Percentiles rank a stretch among this genome's conserved stretches.
phyloP scores from a whole-genome alignment of 1,140 invertebrate species.

The Mycetomoellerius zeteki region DNA sequence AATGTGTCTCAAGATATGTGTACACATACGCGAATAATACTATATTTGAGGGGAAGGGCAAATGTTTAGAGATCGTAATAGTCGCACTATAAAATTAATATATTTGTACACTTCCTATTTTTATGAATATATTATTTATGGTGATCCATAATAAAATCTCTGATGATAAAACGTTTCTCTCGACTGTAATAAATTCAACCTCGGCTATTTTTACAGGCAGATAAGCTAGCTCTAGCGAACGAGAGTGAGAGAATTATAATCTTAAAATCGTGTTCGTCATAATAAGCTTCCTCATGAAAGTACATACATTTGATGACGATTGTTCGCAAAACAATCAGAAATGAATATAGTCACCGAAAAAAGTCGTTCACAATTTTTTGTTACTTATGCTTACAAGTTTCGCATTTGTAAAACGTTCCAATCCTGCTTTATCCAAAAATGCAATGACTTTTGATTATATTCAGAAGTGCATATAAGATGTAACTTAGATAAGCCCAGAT shows the following conservation, averaged over 20 bases:
- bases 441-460: slow-evolving; percentile 9
- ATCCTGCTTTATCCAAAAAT: neutral
- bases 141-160: slow-evolving; percentile 65
- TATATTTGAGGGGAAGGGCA: slow-evolving; percentile 61
- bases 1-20: slow-evolving; percentile 44
- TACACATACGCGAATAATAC: slow-evolving; percentile 23
- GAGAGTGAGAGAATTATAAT: slow-evolving; percentile 39
- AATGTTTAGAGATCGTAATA: slow-evolving; percentile 63
- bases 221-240: slow-evolving; percentile 44
- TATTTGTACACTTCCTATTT: slow-evolving; percentile 75
- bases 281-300: slow-evolving; percentile 70
- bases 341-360: slow-evolving; percentile 26
- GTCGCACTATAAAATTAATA: slow-evolving; percentile 62
- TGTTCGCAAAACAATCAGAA: slow-evolving; percentile 22
- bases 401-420: neutral
- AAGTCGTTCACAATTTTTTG: neutral
- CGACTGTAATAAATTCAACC: slow-evolving; percentile 65
- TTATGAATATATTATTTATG: slow-evolving; percentile 72
- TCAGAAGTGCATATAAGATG: neutral
- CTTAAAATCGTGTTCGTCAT: slow-evolving; percentile 58
- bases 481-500: slow-evolving; percentile 1
- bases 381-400: slow-evolving; percentile 32
- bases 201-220: slow-evolving; percentile 74
- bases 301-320: slow-evolving; percentile 45
- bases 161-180: slow-evolving; percentile 55